phyloP scores from a whole-genome alignment of 2,797 vertebrate species.

The Phataginus tricuspis region DNA sequence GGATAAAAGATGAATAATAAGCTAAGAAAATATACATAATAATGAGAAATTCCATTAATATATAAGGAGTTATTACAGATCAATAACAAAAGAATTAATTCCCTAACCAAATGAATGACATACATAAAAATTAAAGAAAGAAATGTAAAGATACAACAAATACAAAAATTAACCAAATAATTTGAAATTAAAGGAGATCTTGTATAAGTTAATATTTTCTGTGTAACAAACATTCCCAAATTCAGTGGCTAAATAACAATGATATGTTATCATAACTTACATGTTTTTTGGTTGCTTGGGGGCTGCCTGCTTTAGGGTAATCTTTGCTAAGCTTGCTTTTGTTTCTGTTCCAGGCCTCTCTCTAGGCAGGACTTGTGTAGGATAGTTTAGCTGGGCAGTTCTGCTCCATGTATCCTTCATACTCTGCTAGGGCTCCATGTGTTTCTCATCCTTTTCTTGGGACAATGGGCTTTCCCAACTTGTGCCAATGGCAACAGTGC shows the following conservation, averaged over 20 bases:
- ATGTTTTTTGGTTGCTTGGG: not conserved
- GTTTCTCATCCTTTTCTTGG: not conserved
- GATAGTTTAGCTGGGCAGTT: not conserved
- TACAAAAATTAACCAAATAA: not conserved
- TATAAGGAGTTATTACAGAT: not conserved
- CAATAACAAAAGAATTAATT: not conserved
- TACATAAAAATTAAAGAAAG: not conserved
- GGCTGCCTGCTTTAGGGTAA: not conserved
- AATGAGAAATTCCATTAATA: not conserved
- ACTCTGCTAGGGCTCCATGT: not conserved
- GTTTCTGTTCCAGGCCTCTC: not conserved
- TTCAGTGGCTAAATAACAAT: not conserved
- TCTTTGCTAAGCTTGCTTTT: not conserved
- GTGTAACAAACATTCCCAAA: not conserved
- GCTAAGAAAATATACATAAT: not conserved
- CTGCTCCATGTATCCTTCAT: not conserved
- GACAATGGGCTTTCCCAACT: not conserved
- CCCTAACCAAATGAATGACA: not conserved
- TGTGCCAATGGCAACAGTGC: not conserved
- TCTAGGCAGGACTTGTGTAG: not conserved
- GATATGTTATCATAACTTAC: not conserved
- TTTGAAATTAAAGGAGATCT: not conserved
- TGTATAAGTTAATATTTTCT: not conserved
- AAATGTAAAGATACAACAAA: not conserved
- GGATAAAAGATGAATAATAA: not conserved